Conservation (phyloP, 2,888 invertebrate genomes). For the Heliconius cydno region DNA sequence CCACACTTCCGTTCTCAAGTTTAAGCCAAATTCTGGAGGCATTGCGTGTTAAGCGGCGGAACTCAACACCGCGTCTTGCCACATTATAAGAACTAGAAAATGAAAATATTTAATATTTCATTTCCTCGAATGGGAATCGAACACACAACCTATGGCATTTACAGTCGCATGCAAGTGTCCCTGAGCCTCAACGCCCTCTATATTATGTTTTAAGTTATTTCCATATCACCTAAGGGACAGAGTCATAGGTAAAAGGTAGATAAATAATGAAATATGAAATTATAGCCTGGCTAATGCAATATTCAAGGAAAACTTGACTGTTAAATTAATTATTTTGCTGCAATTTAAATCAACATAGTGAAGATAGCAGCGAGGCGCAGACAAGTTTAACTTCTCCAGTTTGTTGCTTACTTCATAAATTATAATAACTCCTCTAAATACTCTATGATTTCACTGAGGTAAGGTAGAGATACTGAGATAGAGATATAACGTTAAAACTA, state of each 20-base stretch:
- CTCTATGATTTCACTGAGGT: conserved; percentile 30
- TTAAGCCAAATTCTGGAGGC: no score
- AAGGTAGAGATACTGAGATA: background rate
- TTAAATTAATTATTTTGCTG: conserved; percentile 12
- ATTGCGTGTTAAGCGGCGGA: no score
- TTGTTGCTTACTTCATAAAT: conserved; percentile 41
- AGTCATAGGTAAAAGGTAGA: background rate
- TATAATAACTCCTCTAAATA: conserved; percentile 42
- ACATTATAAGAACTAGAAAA: no score
- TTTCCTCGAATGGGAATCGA: no score
- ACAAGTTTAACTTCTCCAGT: conserved; percentile 37
- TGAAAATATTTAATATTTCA: no score
- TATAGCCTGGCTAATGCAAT: background rate
- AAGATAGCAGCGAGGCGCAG: conserved; percentile 29
- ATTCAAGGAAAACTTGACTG: background rate
- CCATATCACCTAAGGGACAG: background rate
- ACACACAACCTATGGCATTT: no score
- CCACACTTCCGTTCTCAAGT: no score
- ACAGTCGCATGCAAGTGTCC: no score
- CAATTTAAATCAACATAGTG: conserved; percentile 26
- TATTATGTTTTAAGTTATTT: background rate
- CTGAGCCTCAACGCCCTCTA: background rate
- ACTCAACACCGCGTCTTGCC: no score
- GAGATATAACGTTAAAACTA: background rate
- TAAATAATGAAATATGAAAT: background rate